A percentile compares a stretch with the other conserved stretches of the same genome.
These are phyloP conservation scores for Ctenochaetus hawaiiensis DNA, from an alignment of 2,797 vertebrate species.

Conservation along the genomic window DNA sequence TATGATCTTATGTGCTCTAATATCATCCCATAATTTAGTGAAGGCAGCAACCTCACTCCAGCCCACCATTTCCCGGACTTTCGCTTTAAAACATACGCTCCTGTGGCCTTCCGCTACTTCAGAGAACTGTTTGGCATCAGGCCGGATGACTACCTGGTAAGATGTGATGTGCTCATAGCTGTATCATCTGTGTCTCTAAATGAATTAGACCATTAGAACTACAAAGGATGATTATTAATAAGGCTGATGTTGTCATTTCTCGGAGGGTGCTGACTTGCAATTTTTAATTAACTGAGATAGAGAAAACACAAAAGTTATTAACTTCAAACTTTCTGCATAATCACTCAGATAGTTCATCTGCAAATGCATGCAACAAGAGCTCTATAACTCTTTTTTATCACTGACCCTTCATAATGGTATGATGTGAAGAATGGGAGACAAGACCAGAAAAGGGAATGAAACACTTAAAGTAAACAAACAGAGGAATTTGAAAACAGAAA, in stretches of 20 bases:
- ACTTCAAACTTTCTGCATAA: no score
- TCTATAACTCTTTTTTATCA: no score
- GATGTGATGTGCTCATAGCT: conserved; percentile 3
- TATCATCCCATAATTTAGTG: conserved; percentile 80
- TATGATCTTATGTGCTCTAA: neutral
- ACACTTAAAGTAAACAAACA: neutral
- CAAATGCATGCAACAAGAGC: no score
- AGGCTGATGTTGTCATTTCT: no score
- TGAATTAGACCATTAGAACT: neutral
- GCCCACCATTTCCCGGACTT: conserved; percentile 98
- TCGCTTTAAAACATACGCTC: conserved; percentile 98
- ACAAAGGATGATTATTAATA: no score
- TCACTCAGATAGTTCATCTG: no score
- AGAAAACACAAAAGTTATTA: neutral
- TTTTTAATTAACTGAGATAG: neutral
- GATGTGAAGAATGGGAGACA: neutral
- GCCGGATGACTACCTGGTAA: conserved; percentile 97
- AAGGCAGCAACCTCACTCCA: conserved; percentile 97
- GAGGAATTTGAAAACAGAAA: neutral
- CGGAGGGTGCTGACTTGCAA: no score
- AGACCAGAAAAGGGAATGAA: neutral
- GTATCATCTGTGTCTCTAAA: neutral
- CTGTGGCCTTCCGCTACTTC: conserved; percentile 98
- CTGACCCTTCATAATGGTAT: no score
- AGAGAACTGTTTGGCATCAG: conserved; percentile 97